Evolutionary conservation across 2,888 invertebrate genomes (phyloP), one percentile per base, ranked within the genome.

Genomic region (Caradrina clavipalpis): DNA sequence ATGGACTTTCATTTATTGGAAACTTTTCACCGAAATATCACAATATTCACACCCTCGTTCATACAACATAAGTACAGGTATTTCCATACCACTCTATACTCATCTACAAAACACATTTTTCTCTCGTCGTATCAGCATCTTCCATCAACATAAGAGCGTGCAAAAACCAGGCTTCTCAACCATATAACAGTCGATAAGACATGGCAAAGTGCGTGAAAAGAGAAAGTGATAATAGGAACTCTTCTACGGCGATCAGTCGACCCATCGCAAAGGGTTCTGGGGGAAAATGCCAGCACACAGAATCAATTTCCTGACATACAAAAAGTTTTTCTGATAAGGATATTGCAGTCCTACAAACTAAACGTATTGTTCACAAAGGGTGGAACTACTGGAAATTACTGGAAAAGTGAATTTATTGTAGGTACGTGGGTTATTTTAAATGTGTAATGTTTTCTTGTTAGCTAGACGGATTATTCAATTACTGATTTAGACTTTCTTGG

Each of bases 231-330:
- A 84, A 77, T 73, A 70, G 56, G 60, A 79, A 42, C 68, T 70
- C 65, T 71, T 61, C 31, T 57, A 55, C 54, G 54, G 58, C 61
- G 73, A 75, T 82, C 76, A 70, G 54, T 35, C 59, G 26, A 60
- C 65, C 71, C 61, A 66, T 61, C 58, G 78, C 47, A 60, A 77
- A 69, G 74, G 70, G 69, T 73, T 81, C 66, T 57, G 35, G 26
- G 54, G 62, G 50, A 69, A 79, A 80, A 76, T 76, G 71, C 66
- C 84, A 82, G 59, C 64, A 78, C 56, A 74, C 70, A 72, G 76
- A 84, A 82, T 84, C 83, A 84, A 83, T 84, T 83, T 83, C 83
- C 85, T 84, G 85, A 51, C 65, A 78, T 70, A 60, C 70, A 77
- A 70, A 73, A 68, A 76, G 60, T 71, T 84, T 76, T 65, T 71